Conservation (phyloP, 2,888 invertebrate species). For the Drosophila pseudotakahashii region DNA sequence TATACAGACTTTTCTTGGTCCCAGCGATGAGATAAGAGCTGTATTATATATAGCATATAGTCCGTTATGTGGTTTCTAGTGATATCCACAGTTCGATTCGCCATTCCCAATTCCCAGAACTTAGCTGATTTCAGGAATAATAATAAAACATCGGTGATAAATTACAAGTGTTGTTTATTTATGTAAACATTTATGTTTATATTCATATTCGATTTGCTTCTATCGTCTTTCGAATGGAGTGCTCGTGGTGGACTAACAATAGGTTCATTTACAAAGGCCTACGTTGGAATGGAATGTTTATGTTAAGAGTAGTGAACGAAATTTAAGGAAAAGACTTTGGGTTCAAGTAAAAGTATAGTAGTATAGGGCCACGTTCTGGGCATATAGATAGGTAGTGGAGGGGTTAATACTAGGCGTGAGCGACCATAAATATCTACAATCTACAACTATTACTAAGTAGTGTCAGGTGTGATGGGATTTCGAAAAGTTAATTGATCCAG, state of each 20-base stretch:
- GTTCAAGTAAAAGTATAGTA: not conserved
- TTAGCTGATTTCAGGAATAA: not conserved
- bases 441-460: constrained; percentile 36
- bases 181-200: constrained; percentile 22
- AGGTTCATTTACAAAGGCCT: constrained; percentile 36
- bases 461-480: constrained; percentile 4
- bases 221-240: constrained; percentile 35
- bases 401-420: constrained; percentile 61
- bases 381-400: constrained; percentile 5
- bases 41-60: not conserved
- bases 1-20: not conserved
- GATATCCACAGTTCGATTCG: too few species aligned
- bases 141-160: constrained; percentile 7
- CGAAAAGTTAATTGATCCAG: not conserved
- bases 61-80: too few species aligned
- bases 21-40: constrained; percentile 6
- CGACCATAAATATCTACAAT: constrained; percentile 58
- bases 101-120: too few species aligned
- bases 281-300: constrained; percentile 40
- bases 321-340: not conserved
- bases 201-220: constrained; percentile 44
- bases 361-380: not conserved
- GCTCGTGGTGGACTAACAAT: constrained; percentile 19
- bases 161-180: constrained; percentile 24
- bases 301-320: not conserved